Evolutionary conservation across 64 coral and sea anemone genomes (phyloP).

Genomic region (Montipora sp.): DNA sequence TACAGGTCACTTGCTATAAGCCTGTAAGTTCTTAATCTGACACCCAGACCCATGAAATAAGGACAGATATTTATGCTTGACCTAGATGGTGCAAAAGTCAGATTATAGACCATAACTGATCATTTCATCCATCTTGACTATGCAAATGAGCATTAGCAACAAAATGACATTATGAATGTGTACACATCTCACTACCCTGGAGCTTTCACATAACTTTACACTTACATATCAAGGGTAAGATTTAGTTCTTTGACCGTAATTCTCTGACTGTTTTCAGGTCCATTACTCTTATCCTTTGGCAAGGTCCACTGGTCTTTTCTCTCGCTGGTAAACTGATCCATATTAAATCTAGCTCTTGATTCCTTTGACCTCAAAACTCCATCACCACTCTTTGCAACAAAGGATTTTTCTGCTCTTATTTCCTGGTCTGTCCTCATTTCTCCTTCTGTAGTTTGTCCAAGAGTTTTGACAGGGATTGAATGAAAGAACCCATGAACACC

Average conservation of each 20-base stretch:
- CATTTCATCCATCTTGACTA: no score
- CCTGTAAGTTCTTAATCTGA: no score
- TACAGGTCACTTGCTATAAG: no score
- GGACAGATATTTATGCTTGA: no score
- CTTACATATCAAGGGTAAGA: constrained; percentile 29
- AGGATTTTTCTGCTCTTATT: neutral
- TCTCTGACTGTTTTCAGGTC: neutral
- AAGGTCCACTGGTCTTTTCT: neutral
- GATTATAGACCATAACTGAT: no score
- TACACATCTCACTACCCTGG: no score
- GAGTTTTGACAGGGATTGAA: neutral
- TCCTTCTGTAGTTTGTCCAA: constrained; percentile 11
- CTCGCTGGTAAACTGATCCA: neutral
- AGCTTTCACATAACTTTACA: neutral
- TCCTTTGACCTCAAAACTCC: neutral
- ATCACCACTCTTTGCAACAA: neutral
- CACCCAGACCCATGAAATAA: no score
- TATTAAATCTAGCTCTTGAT: constrained; percentile 19
- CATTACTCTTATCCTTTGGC: neutral
- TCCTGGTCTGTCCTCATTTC: neutral
- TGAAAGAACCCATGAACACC: neutral
- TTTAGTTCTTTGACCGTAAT: constrained; percentile 12
- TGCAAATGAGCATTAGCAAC: no score
- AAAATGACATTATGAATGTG: no score
- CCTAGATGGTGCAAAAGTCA: no score